Percentiles rank a stretch among this genome's conserved stretches.
These are phyloP conservation scores for Pangasius djambal DNA, from an alignment of 2,797 vertebrate species.

Conservation along the genomic window DNA sequence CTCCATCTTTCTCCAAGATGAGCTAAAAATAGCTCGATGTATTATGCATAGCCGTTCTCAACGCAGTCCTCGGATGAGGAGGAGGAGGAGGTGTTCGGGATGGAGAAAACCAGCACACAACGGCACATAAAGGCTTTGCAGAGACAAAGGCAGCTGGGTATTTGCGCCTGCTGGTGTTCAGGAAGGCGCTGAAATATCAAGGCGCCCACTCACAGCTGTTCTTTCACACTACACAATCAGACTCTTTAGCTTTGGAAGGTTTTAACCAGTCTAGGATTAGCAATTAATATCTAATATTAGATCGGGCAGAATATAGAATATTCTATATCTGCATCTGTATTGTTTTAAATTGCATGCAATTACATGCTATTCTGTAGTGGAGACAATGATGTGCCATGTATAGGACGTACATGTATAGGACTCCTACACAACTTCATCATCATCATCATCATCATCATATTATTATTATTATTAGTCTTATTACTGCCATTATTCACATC, in stretches of 20 bases:
- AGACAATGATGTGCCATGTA: background rate
- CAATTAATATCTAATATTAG: constrained; percentile 12
- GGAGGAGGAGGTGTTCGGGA: constrained; percentile 8
- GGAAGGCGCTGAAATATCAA: constrained; percentile 56
- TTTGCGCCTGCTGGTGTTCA: constrained; percentile 56
- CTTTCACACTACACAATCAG: constrained; percentile 28
- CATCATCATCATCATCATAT: background rate
- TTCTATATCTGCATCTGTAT: constrained; percentile 2
- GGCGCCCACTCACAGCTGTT: constrained; percentile 68
- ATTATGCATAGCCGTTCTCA: constrained; percentile 49
- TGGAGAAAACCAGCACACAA: constrained; percentile 28
- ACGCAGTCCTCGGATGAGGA: background rate
- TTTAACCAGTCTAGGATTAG: background rate
- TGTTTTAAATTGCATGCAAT: constrained; percentile 1
- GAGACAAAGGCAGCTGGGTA: constrained; percentile 60
- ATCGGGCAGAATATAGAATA: background rate
- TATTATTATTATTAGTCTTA: background rate
- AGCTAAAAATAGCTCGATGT: constrained; percentile 56
- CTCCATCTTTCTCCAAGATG: constrained; percentile 26
- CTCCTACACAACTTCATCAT: background rate
- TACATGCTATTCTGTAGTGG: background rate
- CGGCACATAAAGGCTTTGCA: background rate
- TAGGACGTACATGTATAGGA: background rate
- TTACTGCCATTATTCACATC: background rate
- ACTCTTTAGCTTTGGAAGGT: background rate